A percentile compares a stretch with the other conserved stretches of the same genome.
Conservation (phyloP, 2,888 invertebrate genomes). For the Mythimna lalbum region DNA sequence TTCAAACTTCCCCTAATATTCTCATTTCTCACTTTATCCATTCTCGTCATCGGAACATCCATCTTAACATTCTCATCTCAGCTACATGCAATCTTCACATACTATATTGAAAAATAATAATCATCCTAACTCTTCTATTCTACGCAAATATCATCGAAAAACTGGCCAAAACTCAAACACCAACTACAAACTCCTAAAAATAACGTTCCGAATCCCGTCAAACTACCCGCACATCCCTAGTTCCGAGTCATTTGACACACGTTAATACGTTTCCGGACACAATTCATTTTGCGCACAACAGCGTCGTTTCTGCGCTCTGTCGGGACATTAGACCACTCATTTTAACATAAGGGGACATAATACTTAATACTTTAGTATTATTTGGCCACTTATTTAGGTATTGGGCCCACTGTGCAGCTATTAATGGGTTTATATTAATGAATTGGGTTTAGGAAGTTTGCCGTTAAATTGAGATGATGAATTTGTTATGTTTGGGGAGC, state of each 20-base stretch:
- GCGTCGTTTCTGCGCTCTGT: constrained; percentile 74
- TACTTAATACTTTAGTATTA: constrained; percentile 68
- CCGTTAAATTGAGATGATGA: neutral
- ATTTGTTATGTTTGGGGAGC: constrained; percentile 4
- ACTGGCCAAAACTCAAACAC: neutral
- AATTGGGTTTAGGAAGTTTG: constrained; percentile 58
- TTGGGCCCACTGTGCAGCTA: constrained; percentile 77
- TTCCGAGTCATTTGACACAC: constrained; percentile 66
- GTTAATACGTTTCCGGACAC: constrained; percentile 73
- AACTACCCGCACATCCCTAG: constrained; percentile 48
- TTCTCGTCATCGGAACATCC: too few relatives aligned
- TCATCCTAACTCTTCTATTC: too few relatives aligned
- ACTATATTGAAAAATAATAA: too few relatives aligned
- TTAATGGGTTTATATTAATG: constrained; percentile 84
- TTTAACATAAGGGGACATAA: constrained; percentile 52
- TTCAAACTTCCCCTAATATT: too few relatives aligned
- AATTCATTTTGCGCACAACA: constrained; percentile 78
- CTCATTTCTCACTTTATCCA: too few relatives aligned
- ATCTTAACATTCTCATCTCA: too few relatives aligned
- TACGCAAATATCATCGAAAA: neutral
- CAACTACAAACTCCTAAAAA: neutral
- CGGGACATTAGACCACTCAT: constrained; percentile 71
- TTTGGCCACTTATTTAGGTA: constrained; percentile 68
- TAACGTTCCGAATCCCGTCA: neutral
- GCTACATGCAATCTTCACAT: too few relatives aligned